These are phyloP conservation scores for Odobenus rosmarus DNA, from an alignment of 2,113 vertebrate species.

Conservation along the genomic window DNA sequence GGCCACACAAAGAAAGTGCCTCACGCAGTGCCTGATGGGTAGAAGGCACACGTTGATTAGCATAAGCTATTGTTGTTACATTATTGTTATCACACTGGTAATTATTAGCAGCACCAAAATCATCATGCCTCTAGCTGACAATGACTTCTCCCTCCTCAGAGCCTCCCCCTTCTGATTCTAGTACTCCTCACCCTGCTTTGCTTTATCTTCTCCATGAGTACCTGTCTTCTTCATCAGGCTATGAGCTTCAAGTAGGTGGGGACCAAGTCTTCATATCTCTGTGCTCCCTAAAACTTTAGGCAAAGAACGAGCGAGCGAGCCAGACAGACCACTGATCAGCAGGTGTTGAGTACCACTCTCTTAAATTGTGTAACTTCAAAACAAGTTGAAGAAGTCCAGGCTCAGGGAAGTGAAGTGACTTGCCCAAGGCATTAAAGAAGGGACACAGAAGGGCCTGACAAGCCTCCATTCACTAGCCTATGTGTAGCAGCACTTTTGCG, in stretches of 20 bases:
- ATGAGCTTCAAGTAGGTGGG: not conserved
- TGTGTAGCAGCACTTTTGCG: not conserved
- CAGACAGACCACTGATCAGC: not conserved
- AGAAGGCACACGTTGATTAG: not conserved
- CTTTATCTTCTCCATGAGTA: not conserved
- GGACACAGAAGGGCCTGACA: not conserved
- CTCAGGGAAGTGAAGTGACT: not conserved
- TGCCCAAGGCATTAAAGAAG: not conserved
- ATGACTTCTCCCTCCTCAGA: not conserved
- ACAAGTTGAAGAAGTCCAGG: not conserved
- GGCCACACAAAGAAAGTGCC: not conserved
- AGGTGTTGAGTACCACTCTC: not conserved
- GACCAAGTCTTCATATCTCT: not conserved
- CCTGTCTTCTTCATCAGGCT: not conserved
- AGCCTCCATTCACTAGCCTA: not conserved
- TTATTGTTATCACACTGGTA: too few species aligned
- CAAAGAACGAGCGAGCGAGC: not conserved
- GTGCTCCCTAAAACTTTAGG: not conserved
- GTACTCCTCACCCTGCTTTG: not conserved
- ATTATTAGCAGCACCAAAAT: not conserved
- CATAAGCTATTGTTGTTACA: not conserved
- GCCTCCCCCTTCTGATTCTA: not conserved
- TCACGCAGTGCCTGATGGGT: rapidly evolving
- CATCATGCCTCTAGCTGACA: not conserved
- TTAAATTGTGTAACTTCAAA: not conserved